Conservation (phyloP, 2,113 vertebrate species). For the Hystrix brachyura region DNA sequence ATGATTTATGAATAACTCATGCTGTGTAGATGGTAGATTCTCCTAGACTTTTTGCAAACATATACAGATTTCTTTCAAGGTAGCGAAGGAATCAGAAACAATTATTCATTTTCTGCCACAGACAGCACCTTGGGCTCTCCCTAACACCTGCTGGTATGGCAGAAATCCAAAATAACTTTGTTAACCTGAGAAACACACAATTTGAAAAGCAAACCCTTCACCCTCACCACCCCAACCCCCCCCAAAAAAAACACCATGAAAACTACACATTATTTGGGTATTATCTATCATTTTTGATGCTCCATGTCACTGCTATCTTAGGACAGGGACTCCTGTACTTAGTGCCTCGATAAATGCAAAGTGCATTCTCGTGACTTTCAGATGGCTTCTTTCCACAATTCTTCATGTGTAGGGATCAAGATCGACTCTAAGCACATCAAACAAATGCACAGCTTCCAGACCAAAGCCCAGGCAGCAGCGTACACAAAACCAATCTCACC, state of each 20-base stretch:
- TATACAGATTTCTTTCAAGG: slow-evolving; percentile 49
- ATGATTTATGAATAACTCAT: slow-evolving; percentile 27
- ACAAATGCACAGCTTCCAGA: neutral
- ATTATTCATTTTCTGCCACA: slow-evolving; percentile 54
- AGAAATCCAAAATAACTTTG: slow-evolving; percentile 67
- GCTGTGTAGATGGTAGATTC: slow-evolving; percentile 8
- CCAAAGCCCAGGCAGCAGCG: neutral
- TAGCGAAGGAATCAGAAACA: slow-evolving; percentile 63
- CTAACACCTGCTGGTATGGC: slow-evolving; percentile 45
- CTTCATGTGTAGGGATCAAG: neutral
- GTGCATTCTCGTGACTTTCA: neutral
- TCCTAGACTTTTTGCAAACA: slow-evolving; percentile 60
- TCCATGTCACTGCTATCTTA: neutral
- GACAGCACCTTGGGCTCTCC: slow-evolving; percentile 15
- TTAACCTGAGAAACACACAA: slow-evolving; percentile 81
- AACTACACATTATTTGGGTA: slow-evolving; percentile 14
- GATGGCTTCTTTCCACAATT: slow-evolving; percentile 54
- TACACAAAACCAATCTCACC: neutral
- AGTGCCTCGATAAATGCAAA: neutral
- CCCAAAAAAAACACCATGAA: neutral
- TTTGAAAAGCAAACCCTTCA: slow-evolving; percentile 69
- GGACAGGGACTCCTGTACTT: slow-evolving; percentile 8
- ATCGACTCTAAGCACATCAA: neutral
- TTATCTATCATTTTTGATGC: neutral
- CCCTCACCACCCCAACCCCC: neutral